phyloP scores from a whole-genome alignment of 2,888 invertebrate genomes.

The Cyclophora punctaria region DNA sequence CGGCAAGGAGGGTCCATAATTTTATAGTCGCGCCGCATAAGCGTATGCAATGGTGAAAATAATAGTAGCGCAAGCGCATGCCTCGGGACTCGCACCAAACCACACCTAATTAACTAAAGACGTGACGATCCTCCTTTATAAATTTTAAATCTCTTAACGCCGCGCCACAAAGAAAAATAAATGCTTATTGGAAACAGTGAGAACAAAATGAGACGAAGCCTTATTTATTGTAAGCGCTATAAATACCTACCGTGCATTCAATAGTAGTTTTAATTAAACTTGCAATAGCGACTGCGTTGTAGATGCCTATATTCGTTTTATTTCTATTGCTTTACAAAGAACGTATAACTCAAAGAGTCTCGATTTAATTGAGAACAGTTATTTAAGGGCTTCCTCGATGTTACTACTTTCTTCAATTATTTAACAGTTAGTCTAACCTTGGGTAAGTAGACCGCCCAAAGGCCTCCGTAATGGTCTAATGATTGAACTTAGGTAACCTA shows the following conservation, averaged over 20 bases:
- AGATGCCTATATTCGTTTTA: too few species aligned
- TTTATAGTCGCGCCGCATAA: constrained; percentile 40
- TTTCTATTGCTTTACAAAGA: too few species aligned
- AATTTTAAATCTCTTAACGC: constrained; percentile 57
- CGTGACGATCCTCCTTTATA: constrained; percentile 63
- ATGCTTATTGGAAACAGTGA: constrained; percentile 30
- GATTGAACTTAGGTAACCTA: too few species aligned
- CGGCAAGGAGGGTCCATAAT: constrained; percentile 43
- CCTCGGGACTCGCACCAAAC: constrained; percentile 31
- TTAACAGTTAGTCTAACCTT: too few species aligned
- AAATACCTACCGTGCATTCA: constrained; percentile 1
- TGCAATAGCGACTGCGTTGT: too few species aligned
- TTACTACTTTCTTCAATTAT: too few species aligned
- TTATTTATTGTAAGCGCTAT: constrained; percentile 18
- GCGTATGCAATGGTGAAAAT: constrained; percentile 40
- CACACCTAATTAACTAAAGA: constrained; percentile 64
- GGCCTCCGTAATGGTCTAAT: too few species aligned
- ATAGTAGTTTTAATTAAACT: too few species aligned
- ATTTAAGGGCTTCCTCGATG: too few species aligned
- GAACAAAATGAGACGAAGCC: constrained; percentile 18
- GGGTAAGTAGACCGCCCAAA: too few species aligned
- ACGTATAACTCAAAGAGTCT: too few species aligned
- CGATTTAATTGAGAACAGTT: too few species aligned
- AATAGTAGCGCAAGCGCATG: constrained; percentile 47
- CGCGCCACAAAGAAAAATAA: constrained; percentile 38